Base-by-base conservation (phyloP, 2,888 invertebrate genomes). In the Colostygia pectinataria region DNA sequence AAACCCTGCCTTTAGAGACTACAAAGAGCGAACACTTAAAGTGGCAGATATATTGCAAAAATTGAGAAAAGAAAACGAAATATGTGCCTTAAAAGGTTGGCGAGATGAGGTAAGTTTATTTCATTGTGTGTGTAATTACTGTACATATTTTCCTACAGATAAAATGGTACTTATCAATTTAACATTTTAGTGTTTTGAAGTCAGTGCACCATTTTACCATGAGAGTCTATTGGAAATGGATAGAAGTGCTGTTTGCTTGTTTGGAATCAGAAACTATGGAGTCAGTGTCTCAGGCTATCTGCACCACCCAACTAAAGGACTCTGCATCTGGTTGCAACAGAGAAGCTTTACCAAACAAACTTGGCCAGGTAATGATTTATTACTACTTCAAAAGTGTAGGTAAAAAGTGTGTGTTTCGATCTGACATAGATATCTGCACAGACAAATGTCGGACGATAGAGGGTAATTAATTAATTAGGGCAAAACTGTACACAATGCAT, bases 211-310 rank as follows among this genome's bases (percentile, higher is more conserved):
- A 49, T 91, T 91, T 52, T 82, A 75, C 59, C 86, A 91, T 66
- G 91, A 90, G 60, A 91, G 88, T 57, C 74, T 93, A 18, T 72
- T 93, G 65, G 95, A 95, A 77, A 97, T 98, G 95, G 98, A 98
- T 79, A 92, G 98, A 59, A 96, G 97, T 50, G 98, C 97, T 48
- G 96, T 97, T 53, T 97, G 98, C 91, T 84, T 98, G 42, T 98
- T 99, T 90, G 98, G 98, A 40, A 96, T 98, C 65, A 93, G 96
- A 63, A 97, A 97, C 81, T 98, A 97, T 84, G 98, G 98, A 13
- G 96, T 98, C 42, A 97, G 98, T 78, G 96, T 99, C 49, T 98
- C 97, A 79, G 98, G 98, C 8, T 99, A 96, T 81, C 95, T 97
- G 40, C 93, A 93, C 73, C 95, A 97, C 83, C 96, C 96, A 24